Evolutionary conservation across 2,888 invertebrate species (phyloP).

Genomic region (Carabus problematicus): DNA sequence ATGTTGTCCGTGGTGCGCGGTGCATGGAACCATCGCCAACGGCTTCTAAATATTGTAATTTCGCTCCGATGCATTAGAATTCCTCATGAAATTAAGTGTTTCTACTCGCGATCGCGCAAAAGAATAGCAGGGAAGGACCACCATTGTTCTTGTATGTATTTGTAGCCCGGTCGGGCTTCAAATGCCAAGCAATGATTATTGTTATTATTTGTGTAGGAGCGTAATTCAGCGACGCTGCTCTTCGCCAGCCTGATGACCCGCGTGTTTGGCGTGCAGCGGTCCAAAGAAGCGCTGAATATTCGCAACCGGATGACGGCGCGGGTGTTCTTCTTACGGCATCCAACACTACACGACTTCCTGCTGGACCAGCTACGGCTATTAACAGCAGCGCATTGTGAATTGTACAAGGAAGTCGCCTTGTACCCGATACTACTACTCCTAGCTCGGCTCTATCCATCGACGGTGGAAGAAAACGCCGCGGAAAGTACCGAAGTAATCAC

Average conservation of each 20-base stretch:
- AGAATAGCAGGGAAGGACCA: too few species aligned
- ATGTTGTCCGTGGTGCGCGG: too few species aligned
- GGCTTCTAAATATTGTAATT: too few species aligned
- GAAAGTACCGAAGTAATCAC: slow-evolving; percentile 64
- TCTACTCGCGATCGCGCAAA: too few species aligned
- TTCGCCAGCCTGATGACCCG: slow-evolving; percentile 83
- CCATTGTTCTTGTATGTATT: too few species aligned
- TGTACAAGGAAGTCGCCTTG: slow-evolving; percentile 64
- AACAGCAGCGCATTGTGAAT: slow-evolving; percentile 55
- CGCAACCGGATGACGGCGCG: slow-evolving; percentile 77
- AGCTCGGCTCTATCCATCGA: slow-evolving; percentile 78
- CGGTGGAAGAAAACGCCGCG: slow-evolving; percentile 69
- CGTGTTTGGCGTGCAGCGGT: slow-evolving; percentile 84
- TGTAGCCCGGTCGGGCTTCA: too few species aligned
- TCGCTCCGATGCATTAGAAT: too few species aligned
- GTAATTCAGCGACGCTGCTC: slow-evolving; percentile 86
- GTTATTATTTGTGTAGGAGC: too few species aligned
- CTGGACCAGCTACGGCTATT: slow-evolving; percentile 52
- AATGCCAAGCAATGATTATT: too few species aligned
- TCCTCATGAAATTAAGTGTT: too few species aligned
- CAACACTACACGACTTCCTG: slow-evolving; percentile 68
- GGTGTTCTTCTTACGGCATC: slow-evolving; percentile 80
- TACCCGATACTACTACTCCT: slow-evolving; percentile 82
- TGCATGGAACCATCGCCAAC: too few species aligned
- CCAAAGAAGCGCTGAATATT: slow-evolving; percentile 64